These are phyloP conservation scores for Forbesichthys agassizii DNA, from an alignment of 2,113 vertebrate genomes.

Conservation along the genomic window DNA sequence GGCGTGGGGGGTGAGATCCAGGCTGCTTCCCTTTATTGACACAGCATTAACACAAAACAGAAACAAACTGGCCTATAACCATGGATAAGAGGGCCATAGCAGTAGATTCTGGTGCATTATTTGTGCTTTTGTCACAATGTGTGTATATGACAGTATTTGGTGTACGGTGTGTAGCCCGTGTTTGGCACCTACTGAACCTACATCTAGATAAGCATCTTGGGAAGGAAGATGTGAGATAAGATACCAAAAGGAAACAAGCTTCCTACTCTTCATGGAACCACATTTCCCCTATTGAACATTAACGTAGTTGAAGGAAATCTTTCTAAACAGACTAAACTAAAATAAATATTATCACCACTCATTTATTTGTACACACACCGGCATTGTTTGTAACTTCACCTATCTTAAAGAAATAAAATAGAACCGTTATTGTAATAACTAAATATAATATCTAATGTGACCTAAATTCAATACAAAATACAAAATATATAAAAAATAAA, in stretches of 20 bases:
- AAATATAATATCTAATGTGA: slow-evolving; percentile 15
- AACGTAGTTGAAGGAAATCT: slow-evolving; percentile 43
- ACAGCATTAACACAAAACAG: not conserved
- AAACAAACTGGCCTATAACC: slow-evolving; percentile 30
- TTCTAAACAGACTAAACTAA: slow-evolving; percentile 52
- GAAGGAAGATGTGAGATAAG: slow-evolving; percentile 25
- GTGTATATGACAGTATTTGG: slow-evolving; percentile 27
- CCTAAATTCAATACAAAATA: no score
- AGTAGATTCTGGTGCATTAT: slow-evolving; percentile 4
- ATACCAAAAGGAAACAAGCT: slow-evolving; percentile 38
- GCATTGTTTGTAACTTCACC: slow-evolving; percentile 26
- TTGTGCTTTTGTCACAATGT: slow-evolving; percentile 61
- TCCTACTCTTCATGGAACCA: slow-evolving; percentile 45
- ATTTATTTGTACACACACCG: slow-evolving; percentile 59
- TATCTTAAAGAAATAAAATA: slow-evolving; percentile 1
- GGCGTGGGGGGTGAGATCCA: slow-evolving; percentile 70
- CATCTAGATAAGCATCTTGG: not conserved
- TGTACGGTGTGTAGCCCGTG: slow-evolving; percentile 16
- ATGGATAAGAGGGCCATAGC: slow-evolving; percentile 8
- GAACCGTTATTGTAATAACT: slow-evolving; percentile 36
- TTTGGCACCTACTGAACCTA: slow-evolving; percentile 1
- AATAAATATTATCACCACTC: slow-evolving; percentile 45
- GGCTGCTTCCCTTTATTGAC: slow-evolving; percentile 77
- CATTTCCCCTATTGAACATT: slow-evolving; percentile 19
- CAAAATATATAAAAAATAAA: slow-evolving; percentile 19